Percentiles rank a stretch among this genome's conserved stretches.
These are phyloP conservation scores for Apodemus agrarius DNA, from an alignment of 2,797 vertebrate genomes.

Conservation along the genomic window DNA sequence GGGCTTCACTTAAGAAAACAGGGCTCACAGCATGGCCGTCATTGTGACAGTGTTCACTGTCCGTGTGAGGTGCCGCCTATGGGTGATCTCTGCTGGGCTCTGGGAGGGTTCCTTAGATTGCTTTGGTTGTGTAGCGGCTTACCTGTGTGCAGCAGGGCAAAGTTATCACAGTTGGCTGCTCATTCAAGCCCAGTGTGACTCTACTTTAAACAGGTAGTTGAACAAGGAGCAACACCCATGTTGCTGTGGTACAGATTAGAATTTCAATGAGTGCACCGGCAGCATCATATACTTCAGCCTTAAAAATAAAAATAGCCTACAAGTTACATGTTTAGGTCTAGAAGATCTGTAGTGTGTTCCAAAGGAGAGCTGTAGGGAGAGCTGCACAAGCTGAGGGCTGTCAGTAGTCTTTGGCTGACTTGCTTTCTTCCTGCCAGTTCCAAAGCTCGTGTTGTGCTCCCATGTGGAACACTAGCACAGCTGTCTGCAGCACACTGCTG, in stretches of 20 bases:
- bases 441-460: background rate
- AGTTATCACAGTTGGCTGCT: background rate
- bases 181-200: background rate
- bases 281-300: background rate
- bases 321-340: background rate
- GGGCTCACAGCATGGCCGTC: background rate
- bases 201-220: background rate
- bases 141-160: background rate
- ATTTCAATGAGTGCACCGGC: background rate
- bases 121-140: background rate
- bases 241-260: background rate
- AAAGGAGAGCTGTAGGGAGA: background rate
- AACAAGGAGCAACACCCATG: background rate
- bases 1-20: constrained; percentile 9
- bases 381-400: background rate
- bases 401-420: background rate
- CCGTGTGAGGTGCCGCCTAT: background rate
- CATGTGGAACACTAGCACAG: background rate
- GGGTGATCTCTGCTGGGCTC: background rate
- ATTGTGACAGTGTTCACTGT: background rate
- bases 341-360: background rate
- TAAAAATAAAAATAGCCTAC: background rate
- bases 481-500: background rate
- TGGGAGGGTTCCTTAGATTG: background rate
- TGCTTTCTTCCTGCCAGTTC: background rate